Base-by-base conservation (phyloP, 1,140 invertebrate genomes). In the Aradophagus sp. region DNA sequence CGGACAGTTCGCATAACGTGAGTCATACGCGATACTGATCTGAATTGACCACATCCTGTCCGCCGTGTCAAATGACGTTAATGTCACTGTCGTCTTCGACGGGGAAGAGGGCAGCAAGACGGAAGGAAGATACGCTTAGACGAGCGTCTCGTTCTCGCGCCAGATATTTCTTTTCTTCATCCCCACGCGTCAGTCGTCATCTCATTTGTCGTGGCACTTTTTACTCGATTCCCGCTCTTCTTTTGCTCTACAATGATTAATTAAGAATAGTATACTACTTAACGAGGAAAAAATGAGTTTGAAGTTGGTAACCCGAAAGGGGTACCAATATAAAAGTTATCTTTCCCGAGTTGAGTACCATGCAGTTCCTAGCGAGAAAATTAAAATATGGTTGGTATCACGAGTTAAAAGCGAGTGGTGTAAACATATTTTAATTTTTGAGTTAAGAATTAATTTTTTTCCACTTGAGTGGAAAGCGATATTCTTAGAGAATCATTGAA, bases 11-110 rank as follows among this genome's bases (percentile, higher is more conserved):
- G 53, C 68, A 62, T 80, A 81, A 81, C 81, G 77, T 84, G 82
- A 85, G 73, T 85, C 82, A 84, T 76, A 80, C 65, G 76, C 74
- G 68, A 75, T 66, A 76, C 75, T 80, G 76, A 80, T 80, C 79
- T 82, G 80, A 85, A 85, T 85, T 83, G 78, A 80, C 79, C 75
- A 78, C 80, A 83, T 85, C 83, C 83, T 85, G 82, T 78, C 75
- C 77, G 74, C 62, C 76, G 74, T 75, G 70, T 76, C 77, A 73
- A 77, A 74, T 76, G 78, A 78, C 68, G 78, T 80, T 81, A 82
- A 81, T 81, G 75, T 80, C 80, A 82, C 79, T 82, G 77, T 62
- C 78, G 77, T 77, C 77, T 77, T 73, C 42, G 36, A 48, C 55
- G 59, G 70, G 62, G 66, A 73, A 71, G 47, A 59, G 53, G 32